phyloP scores from a whole-genome alignment of 1,140 invertebrate species.

The Micrasema minimum region DNA sequence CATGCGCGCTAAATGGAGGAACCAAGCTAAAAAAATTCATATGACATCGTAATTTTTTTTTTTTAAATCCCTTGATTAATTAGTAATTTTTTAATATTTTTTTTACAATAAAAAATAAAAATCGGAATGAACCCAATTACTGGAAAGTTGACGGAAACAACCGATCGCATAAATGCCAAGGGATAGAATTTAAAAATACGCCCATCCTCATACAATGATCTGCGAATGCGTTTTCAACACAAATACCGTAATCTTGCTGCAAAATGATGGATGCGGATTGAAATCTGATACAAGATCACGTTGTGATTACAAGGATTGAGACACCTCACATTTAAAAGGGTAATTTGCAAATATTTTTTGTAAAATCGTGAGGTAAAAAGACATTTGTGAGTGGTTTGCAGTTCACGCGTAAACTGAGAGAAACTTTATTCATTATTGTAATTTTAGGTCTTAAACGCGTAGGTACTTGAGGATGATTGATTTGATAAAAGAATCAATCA shows the following conservation, averaged over 20 bases:
- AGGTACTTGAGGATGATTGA: background rate
- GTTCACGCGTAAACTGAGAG: too few species aligned
- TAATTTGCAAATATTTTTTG: background rate
- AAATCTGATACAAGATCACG: constrained; percentile 2
- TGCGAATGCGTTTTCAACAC: constrained; percentile 12
- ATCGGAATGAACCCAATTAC: background rate
- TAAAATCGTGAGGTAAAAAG: background rate
- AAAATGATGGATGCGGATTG: background rate
- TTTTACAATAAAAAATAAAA: too few species aligned
- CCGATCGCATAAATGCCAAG: constrained; percentile 10
- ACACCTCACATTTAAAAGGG: background rate
- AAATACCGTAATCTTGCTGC: constrained; percentile 12
- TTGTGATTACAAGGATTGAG: constrained; percentile 3
- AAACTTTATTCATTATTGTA: background rate
- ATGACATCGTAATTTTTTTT: too few species aligned
- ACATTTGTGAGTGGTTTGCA: constrained; percentile 3
- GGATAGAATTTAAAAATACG: background rate
- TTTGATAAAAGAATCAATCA: too few species aligned
- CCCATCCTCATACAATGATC: background rate
- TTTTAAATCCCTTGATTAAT: too few species aligned
- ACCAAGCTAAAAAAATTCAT: too few species aligned
- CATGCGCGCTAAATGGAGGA: too few species aligned
- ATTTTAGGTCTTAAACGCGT: background rate
- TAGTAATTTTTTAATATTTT: too few species aligned
- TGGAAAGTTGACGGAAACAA: constrained; percentile 17